Evolutionary conservation across 2,888 invertebrate genomes (phyloP).

Genomic region (Andrena trimmerana): DNA sequence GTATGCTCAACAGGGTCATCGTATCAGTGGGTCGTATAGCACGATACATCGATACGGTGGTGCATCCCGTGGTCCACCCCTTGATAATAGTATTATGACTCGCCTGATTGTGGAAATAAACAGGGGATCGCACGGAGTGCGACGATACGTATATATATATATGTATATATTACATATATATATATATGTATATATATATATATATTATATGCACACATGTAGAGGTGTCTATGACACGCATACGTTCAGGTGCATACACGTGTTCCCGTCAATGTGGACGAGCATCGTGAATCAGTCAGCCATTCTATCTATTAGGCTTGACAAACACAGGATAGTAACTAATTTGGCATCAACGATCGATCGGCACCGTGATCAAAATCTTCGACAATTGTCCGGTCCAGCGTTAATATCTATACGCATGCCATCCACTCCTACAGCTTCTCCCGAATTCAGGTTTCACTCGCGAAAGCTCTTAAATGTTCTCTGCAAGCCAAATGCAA

Average conservation of each 20-base stretch:
- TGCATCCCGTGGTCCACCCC: conserved; percentile 76
- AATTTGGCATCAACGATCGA: conserved; percentile 66
- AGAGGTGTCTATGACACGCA: conserved; percentile 7
- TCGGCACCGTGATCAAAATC: conserved; percentile 49
- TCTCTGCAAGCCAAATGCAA: no score
- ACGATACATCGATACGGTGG: conserved; percentile 68
- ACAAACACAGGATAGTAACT: conserved; percentile 75
- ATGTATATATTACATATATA: neutral
- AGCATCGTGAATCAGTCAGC: conserved; percentile 65
- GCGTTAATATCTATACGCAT: neutral
- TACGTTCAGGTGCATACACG: conserved; percentile 2
- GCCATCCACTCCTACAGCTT: no score
- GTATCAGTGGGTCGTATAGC: conserved; percentile 78
- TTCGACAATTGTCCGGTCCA: conserved; percentile 54
- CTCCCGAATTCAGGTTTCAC: no score
- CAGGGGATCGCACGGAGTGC: conserved; percentile 71
- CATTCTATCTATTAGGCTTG: conserved; percentile 76
- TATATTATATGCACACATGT: no score
- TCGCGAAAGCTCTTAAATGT: no score
- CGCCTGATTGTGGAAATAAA: conserved; percentile 83
- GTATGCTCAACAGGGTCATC: conserved; percentile 78
- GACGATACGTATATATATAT: conserved; percentile 45
- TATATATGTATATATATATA: no score
- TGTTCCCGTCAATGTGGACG: conserved; percentile 39
- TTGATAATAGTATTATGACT: conserved; percentile 84